These are phyloP conservation scores for Achroia grisella DNA, from an alignment of 1,140 invertebrate species.

Conservation along the genomic window DNA sequence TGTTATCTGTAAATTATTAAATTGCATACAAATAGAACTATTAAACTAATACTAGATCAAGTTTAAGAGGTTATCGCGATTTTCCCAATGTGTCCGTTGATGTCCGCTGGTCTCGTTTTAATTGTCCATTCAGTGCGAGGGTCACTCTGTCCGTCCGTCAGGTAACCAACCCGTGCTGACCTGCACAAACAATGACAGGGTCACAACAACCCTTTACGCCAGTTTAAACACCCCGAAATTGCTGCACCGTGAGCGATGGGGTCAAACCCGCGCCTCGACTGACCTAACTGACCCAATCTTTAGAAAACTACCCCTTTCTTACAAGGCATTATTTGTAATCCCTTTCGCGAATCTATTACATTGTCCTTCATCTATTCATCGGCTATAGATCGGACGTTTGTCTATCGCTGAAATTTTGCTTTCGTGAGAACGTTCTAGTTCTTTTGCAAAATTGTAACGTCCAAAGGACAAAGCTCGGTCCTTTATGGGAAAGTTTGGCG, in stretches of 20 bases:
- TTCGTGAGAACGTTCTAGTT: slow-evolving; percentile 66
- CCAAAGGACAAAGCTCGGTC: slow-evolving; percentile 36
- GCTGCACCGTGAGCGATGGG: slow-evolving; percentile 62
- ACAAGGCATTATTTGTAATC: slow-evolving; percentile 69
- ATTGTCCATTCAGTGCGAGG: slow-evolving; percentile 51
- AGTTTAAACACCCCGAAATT: slow-evolving; percentile 61
- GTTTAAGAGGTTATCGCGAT: slow-evolving; percentile 56
- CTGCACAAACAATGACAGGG: slow-evolving; percentile 35
- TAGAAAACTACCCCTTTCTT: slow-evolving; percentile 63
- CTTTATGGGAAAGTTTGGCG: slow-evolving; percentile 55
- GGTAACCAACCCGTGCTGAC: slow-evolving; percentile 66
- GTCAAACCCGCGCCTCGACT: slow-evolving; percentile 48
- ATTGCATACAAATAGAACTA: slow-evolving; percentile 15
- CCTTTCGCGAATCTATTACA: slow-evolving; percentile 68
- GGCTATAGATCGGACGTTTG: slow-evolving; percentile 36
- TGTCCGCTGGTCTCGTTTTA: slow-evolving; percentile 52
- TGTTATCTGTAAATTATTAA: neutral
- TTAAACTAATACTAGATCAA: slow-evolving; percentile 4
- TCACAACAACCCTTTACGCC: slow-evolving; percentile 62
- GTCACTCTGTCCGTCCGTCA: slow-evolving; percentile 39
- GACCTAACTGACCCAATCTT: slow-evolving; percentile 58
- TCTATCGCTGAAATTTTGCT: slow-evolving; percentile 61
- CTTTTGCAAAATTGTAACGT: slow-evolving; percentile 70
- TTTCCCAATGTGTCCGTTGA: slow-evolving; percentile 45
- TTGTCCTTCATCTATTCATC: slow-evolving; percentile 52